These are phyloP conservation scores for Synergus itoensis DNA, from an alignment of 2,888 invertebrate genomes.

Conservation along the genomic window DNA sequence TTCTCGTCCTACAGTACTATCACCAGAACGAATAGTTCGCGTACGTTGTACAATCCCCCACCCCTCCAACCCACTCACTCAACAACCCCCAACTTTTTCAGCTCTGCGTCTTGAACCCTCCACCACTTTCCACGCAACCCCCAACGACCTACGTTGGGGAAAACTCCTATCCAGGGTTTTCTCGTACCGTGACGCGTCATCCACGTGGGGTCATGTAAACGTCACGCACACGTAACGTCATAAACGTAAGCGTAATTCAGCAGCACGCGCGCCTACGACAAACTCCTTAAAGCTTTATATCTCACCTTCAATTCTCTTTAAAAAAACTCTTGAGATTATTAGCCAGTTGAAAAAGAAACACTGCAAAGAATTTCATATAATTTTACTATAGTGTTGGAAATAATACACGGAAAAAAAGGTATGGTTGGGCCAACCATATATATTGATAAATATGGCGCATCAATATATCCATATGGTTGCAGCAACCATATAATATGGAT, in stretches of 20 bases:
- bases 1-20: slow-evolving; percentile 46
- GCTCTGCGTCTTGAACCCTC: background rate
- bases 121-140: background rate
- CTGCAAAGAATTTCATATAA: no score
- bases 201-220: slow-evolving; percentile 15
- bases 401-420: no score
- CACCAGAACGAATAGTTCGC: slow-evolving; percentile 33
- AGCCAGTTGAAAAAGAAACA: no score
- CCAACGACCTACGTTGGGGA: background rate
- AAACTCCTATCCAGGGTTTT: background rate
- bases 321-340: no score
- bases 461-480: no score
- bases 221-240: slow-evolving; percentile 21
- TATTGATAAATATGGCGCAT: no score
- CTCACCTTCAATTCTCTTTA: background rate
- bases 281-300: background rate
- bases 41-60: slow-evolving; percentile 12
- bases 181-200: background rate
- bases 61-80: background rate
- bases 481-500: no score
- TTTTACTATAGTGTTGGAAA: no score
- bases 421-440: no score
- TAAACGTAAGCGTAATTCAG: background rate
- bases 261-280: background rate
- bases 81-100: no score